phyloP scores from a whole-genome alignment of 2,797 vertebrate genomes.

The Gymnodraco acuticeps region DNA sequence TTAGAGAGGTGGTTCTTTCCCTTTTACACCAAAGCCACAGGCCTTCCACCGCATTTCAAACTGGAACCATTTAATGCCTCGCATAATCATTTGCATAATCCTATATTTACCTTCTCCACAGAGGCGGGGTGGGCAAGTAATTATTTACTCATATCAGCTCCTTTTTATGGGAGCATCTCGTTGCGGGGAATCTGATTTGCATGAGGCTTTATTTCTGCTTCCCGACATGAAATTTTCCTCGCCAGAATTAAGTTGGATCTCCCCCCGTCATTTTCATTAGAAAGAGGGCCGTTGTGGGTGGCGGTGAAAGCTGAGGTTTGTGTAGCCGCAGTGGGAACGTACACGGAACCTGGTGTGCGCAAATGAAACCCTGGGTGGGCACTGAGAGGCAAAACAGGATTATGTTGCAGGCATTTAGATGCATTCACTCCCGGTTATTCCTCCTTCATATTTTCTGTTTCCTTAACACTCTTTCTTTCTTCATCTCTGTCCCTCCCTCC shows the following conservation, averaged over 20 bases:
- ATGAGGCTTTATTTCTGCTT: constrained; percentile 34
- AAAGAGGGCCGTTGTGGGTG: constrained; percentile 52
- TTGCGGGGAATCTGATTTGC: constrained; percentile 35
- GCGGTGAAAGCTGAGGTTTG: constrained; percentile 60
- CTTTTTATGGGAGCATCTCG: constrained; percentile 35
- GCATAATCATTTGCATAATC: constrained; percentile 58
- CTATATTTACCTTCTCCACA: constrained; percentile 57
- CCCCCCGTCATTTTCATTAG: constrained; percentile 35
- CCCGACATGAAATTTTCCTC: constrained; percentile 61
- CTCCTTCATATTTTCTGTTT: constrained; percentile 18
- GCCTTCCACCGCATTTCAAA: constrained; percentile 49
- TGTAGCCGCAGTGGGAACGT: constrained; percentile 26
- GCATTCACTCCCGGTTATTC: constrained; percentile 19
- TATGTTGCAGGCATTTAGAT: constrained; percentile 51
- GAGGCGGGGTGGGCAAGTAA: constrained; percentile 27
- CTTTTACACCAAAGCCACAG: constrained; percentile 47
- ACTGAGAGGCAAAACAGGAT: constrained; percentile 30
- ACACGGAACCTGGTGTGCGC: constrained; percentile 29
- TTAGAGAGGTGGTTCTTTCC: constrained; percentile 53
- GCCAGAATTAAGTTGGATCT: constrained; percentile 24
- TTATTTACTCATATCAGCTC: constrained; percentile 63
- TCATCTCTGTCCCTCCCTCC: not conserved
- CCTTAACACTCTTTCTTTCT: constrained; percentile 50
- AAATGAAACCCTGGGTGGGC: constrained; percentile 64
- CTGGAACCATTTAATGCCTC: constrained; percentile 57